Evolutionary conservation across 2,888 invertebrate species (phyloP).

Genomic region (Sesia apiformis): DNA sequence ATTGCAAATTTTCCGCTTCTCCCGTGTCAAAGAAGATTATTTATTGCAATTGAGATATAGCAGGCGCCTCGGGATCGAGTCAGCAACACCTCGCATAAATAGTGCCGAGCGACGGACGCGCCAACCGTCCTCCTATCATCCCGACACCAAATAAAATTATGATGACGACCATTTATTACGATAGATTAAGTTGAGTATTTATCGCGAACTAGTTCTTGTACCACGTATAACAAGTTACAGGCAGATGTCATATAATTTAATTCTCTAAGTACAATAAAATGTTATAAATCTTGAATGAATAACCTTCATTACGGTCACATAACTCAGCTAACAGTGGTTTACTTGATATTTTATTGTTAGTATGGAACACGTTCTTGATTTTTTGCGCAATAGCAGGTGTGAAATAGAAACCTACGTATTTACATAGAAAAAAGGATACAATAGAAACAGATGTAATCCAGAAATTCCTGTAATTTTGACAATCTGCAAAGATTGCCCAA

Average conservation of each 20-base stretch:
- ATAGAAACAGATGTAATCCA: constrained; percentile 21
- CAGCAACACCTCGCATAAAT: constrained; percentile 56
- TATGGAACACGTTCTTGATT: constrained; percentile 28
- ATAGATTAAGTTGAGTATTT: constrained; percentile 30
- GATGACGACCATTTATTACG: constrained; percentile 48
- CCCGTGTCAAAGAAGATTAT: constrained; percentile 62
- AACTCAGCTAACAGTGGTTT: constrained; percentile 22
- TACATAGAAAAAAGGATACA: constrained; percentile 26
- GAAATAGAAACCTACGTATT: constrained; percentile 26
- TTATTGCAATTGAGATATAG: constrained; percentile 66
- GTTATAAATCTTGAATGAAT: background rate
- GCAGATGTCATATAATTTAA: background rate
- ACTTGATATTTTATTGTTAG: constrained; percentile 7
- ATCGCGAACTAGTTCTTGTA: constrained; percentile 19
- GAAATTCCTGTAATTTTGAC: background rate
- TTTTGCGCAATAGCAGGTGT: constrained; percentile 42
- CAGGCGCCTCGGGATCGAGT: constrained; percentile 45
- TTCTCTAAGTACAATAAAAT: background rate
- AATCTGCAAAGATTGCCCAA: background rate
- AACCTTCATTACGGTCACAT: constrained; percentile 7
- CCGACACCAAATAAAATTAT: constrained; percentile 53
- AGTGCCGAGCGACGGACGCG: constrained; percentile 35
- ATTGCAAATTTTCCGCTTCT: constrained; percentile 66
- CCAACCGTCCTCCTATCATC: constrained; percentile 41
- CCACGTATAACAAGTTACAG: background rate